phyloP scores from a whole-genome alignment of 1,140 invertebrate genomes.

The Drosophila sp. region DNA sequence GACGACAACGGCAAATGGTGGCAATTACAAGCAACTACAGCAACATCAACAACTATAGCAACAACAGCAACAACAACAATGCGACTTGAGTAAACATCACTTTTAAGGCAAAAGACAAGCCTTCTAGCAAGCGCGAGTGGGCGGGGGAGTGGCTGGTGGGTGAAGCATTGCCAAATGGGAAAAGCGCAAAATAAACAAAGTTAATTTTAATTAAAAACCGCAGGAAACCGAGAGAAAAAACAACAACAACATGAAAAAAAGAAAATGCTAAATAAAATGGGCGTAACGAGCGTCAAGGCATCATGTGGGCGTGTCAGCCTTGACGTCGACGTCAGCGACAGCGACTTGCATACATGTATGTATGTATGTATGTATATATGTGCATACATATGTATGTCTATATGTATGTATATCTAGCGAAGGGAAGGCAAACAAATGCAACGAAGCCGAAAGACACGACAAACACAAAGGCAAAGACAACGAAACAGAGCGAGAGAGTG shows the following conservation, averaged over 20 bases:
- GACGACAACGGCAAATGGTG: constrained; percentile 74
- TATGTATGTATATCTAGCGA: background rate
- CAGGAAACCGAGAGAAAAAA: constrained; percentile 66
- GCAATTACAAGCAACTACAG: constrained; percentile 74
- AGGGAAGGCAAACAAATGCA: constrained; percentile 30
- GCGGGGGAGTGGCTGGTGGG: background rate
- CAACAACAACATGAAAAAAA: constrained; percentile 1
- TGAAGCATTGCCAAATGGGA: constrained; percentile 47
- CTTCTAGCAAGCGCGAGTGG: constrained; percentile 9
- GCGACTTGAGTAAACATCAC: constrained; percentile 70
- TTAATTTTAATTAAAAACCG: constrained; percentile 83
- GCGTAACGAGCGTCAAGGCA: constrained; percentile 40
- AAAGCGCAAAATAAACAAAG: constrained; percentile 81
- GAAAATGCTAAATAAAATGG: constrained; percentile 78
- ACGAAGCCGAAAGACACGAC: constrained; percentile 29
- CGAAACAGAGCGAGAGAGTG: constrained; percentile 6
- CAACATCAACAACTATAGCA: constrained; percentile 47
- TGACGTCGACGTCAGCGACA: constrained; percentile 18
- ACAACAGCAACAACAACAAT: constrained; percentile 24
- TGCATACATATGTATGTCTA: constrained; percentile 59
- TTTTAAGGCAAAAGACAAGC: constrained; percentile 53
- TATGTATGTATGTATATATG: background rate
- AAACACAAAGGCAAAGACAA: constrained; percentile 26
- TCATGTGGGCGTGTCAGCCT: constrained; percentile 33
- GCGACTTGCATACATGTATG: constrained; percentile 9